Conservation (phyloP, 2,888 invertebrate genomes). For the Leuctra nigra region DNA sequence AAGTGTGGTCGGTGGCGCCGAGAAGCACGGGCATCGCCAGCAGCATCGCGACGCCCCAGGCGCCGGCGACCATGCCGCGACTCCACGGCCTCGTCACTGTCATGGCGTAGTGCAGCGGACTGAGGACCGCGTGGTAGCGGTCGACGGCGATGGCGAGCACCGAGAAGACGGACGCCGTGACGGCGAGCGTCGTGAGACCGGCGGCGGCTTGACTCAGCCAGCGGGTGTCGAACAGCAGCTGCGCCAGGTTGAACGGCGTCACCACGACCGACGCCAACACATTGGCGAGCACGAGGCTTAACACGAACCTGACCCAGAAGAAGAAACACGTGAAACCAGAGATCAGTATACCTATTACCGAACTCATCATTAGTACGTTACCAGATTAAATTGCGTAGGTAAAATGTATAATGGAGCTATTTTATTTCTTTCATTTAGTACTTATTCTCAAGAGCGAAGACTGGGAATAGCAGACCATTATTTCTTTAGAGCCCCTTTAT, state of each 20-base stretch:
- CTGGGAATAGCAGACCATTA: too few relatives aligned
- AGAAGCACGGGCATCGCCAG: constrained; percentile 35
- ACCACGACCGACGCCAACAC: constrained; percentile 42
- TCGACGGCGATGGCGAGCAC: constrained; percentile 45
- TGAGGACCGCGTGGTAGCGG: constrained; percentile 45
- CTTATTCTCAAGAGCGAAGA: too few relatives aligned
- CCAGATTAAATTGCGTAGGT: too few relatives aligned
- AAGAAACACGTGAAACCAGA: too few relatives aligned
- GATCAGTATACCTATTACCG: too few relatives aligned
- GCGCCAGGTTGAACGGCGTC: constrained; percentile 41
- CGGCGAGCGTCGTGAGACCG: constrained; percentile 41
- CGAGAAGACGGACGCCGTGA: constrained; percentile 44
- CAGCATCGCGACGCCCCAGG: constrained; percentile 40
- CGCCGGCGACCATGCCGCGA: constrained; percentile 39
- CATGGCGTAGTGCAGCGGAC: constrained; percentile 47
- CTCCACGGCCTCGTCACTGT: constrained; percentile 42
- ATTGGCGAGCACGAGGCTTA: constrained; percentile 45
- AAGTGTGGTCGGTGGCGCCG: constrained; percentile 23
- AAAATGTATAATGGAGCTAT: too few relatives aligned
- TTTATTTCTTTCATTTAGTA: too few relatives aligned
- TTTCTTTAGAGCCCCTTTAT: too few relatives aligned
- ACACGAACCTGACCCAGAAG: constrained; percentile 46
- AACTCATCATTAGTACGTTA: too few relatives aligned
- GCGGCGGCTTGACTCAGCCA: constrained; percentile 37
- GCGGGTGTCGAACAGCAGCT: constrained; percentile 36